A percentile compares a stretch with the other conserved stretches of the same genome.
Conservation (phyloP, 2,797 vertebrate genomes). For the Semotilus atromaculatus region DNA sequence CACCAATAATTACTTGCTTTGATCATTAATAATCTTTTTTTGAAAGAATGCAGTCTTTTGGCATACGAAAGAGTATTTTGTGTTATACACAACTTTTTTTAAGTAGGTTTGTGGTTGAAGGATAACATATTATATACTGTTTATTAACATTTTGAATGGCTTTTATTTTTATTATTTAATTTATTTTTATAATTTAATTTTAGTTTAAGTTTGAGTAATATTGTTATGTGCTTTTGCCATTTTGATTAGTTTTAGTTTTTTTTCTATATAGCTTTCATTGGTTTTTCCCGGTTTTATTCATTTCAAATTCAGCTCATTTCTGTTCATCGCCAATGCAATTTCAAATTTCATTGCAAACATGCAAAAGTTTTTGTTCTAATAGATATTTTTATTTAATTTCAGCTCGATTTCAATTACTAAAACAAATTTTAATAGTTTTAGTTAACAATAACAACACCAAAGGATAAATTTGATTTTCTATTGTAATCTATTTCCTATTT, state of each 20-base stretch:
- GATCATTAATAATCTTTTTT: neutral
- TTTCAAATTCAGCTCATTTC: neutral
- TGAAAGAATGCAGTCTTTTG: neutral
- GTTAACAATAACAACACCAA: neutral
- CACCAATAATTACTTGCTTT: neutral
- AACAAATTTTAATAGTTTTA: neutral
- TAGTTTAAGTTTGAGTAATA: neutral
- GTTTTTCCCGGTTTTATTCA: neutral
- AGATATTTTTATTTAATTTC: neutral
- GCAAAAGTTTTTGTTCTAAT: no score
- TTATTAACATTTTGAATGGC: neutral
- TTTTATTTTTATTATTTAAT: neutral
- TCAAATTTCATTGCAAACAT: no score
- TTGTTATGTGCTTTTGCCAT: neutral
- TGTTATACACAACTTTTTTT: neutral
- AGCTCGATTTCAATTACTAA: neutral
- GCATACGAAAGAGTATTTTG: neutral
- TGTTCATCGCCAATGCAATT: no score
- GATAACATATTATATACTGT: neutral
- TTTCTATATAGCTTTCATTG: neutral
- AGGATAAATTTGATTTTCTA: neutral
- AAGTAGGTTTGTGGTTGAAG: neutral
- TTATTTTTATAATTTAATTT: neutral
- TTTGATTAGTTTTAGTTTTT: neutral
- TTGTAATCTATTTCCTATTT: neutral